Evolutionary conservation across 1,140 invertebrate genomes (phyloP).

Genomic region (Platyscapa corneri): DNA sequence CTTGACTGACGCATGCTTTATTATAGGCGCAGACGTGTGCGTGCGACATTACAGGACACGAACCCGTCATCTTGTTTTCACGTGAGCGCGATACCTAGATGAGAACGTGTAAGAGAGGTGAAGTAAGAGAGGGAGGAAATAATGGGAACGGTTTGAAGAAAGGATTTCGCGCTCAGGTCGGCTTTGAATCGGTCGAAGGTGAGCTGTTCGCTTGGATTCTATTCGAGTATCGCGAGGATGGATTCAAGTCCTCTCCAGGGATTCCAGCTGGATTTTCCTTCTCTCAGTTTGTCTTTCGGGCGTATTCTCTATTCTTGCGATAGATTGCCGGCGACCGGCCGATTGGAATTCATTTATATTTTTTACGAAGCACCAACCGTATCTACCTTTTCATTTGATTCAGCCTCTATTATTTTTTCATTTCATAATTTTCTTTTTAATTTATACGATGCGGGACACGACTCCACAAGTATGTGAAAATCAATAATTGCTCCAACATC

Average conservation of each 20-base stretch:
- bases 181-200: constrained; percentile 27
- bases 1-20: constrained; percentile 5
- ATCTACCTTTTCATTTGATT: not conserved
- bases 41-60: constrained; percentile 9
- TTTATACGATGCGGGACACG: too few species aligned
- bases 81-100: not conserved
- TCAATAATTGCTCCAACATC: too few species aligned
- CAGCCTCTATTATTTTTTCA: not conserved
- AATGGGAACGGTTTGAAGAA: constrained; percentile 45
- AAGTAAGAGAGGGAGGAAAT: constrained; percentile 7
- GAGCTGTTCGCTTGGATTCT: constrained; percentile 8
- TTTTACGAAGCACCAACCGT: not conserved
- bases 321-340: not conserved
- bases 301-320: not conserved
- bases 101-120: not conserved
- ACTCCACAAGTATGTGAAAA: too few species aligned
- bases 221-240: not conserved
- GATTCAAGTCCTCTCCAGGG: not conserved
- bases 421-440: too few species aligned
- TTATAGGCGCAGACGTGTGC: not conserved
- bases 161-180: constrained; percentile 37
- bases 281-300: not conserved
- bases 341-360: not conserved
- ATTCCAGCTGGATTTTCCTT: not conserved
- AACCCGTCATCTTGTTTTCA: constrained; percentile 15